Base-by-base conservation (phyloP, 2,888 invertebrate species). In the Patella ulyssiponensis region DNA sequence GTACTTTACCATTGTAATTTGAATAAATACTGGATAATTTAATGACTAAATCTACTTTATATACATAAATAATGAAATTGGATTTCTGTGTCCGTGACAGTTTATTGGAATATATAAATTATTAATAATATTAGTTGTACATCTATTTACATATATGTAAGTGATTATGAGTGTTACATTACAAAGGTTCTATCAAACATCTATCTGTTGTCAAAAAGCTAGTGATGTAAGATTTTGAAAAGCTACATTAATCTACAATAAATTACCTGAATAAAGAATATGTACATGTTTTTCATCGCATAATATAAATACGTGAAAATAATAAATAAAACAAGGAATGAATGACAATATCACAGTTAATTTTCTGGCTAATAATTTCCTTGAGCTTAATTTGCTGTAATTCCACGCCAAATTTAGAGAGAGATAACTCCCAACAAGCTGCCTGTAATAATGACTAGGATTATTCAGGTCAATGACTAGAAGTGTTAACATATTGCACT, bases 331-430 rank as follows among this genome's bases (percentile, higher is more conserved):
- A 64, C 64, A 64, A 64, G 64, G 64, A 64, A 64, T 64, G 64
- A 64, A 64, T 64, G 64, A 64, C 20, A 64, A 64, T 64, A 64
- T 64, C 64, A 64, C 64, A 64, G 64, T 64, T 23, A 23, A 23
- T 23, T 12, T 20, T 64, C 23, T 64, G 64, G 64, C 64, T 64
- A 64, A 64, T 64, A 64, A 64, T 23, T 64, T 14, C 64, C 64
- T 23, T 64, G 64, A 64, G 64, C 64, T 20, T 64, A 23, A 23
- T 64, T 64, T 23, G 64, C 20, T 64, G 64, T 64, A 23, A 23
- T 64, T 64, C 64, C 23, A 64, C 64, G 20, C 64, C 64, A 23
- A 44, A 44, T 44, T 44, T 44, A 9, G 9, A 44, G 44, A 44
- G 44, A 44, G 44, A 44, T 44, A 44, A 44, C 44, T 44, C 44